Percentiles rank a stretch among this genome's conserved stretches.
These are phyloP conservation scores for Sialia sialis DNA, from an alignment of 2,113 vertebrate species.

Conservation along the genomic window DNA sequence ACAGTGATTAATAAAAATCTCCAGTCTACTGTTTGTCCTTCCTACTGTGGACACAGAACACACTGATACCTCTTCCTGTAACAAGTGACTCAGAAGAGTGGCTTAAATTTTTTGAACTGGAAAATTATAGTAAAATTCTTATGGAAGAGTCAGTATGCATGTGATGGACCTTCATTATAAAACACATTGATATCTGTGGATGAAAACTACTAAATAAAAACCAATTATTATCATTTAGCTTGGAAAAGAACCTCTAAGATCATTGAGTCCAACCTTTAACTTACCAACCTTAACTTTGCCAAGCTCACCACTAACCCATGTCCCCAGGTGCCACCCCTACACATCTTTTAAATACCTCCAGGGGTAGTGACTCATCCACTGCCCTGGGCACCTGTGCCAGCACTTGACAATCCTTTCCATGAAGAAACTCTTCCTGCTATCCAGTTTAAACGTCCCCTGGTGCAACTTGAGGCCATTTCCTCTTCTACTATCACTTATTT, in stretches of 20 bases:
- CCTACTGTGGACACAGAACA: neutral
- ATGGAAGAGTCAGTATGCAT: neutral
- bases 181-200: neutral
- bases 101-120: neutral
- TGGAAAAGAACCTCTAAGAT: neutral
- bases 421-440: neutral
- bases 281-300: neutral
- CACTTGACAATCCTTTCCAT: neutral
- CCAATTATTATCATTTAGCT: neutral
- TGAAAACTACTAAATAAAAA: neutral
- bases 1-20: neutral
- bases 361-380: neutral
- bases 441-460: neutral
- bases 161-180: neutral
- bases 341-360: neutral
- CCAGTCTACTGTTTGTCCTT: neutral
- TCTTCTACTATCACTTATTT: neutral
- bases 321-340: neutral
- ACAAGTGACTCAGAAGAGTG: neutral
- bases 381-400: neutral
- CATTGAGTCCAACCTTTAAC: neutral
- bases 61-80: neutral
- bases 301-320: neutral
- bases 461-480: neutral
- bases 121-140: neutral